phyloP scores from a whole-genome alignment of 1,140 invertebrate genomes.

The Cydia strobilella region DNA sequence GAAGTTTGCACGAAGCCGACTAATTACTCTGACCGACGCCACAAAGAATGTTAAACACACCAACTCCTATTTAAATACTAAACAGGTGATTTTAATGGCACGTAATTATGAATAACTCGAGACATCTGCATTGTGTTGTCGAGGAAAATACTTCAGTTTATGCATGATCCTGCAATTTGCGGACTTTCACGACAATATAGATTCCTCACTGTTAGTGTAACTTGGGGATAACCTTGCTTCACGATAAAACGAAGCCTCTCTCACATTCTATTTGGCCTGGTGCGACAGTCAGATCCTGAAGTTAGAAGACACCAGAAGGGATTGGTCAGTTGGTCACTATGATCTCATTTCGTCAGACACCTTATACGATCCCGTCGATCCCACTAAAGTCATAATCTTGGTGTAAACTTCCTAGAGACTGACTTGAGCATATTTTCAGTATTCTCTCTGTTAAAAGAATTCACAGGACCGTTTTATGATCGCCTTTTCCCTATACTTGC shows the following conservation, averaged over 20 bases:
- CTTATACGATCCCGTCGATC: no score
- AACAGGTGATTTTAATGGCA: constrained; percentile 8
- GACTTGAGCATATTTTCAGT: no score
- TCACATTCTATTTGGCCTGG: background rate
- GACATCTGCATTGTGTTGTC: constrained; percentile 18
- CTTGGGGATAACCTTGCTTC: background rate
- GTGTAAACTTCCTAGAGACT: no score
- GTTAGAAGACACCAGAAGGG: no score
- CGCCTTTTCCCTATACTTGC: constrained; percentile 27
- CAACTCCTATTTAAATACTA: constrained; percentile 12
- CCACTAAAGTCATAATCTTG: no score
- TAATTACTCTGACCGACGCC: constrained; percentile 10
- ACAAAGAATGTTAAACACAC: constrained; percentile 26
- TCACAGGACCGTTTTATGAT: no score
- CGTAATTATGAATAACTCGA: constrained; percentile 18
- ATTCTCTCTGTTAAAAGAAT: no score
- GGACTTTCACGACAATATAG: background rate
- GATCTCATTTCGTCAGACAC: no score
- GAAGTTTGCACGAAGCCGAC: constrained; percentile 2
- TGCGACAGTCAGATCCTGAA: background rate
- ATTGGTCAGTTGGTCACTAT: no score
- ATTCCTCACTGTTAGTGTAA: background rate
- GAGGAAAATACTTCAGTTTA: constrained; percentile 14
- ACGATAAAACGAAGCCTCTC: no score
- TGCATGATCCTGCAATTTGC: constrained; percentile 16